Conservation (phyloP, 2,888 invertebrate species). For the Thymelicus lineola region DNA sequence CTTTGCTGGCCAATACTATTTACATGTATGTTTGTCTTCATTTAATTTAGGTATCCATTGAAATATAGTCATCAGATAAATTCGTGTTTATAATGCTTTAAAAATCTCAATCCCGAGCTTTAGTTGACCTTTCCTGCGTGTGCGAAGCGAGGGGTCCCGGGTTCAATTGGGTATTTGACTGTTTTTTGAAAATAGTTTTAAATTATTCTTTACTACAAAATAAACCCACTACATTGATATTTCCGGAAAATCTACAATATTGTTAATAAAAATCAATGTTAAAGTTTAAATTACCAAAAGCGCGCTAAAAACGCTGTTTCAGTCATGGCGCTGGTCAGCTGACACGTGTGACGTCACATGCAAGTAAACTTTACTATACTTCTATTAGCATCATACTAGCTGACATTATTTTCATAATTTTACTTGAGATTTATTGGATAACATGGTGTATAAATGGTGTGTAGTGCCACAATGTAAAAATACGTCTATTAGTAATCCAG, state of each 20-base stretch:
- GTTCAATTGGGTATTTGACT: no score
- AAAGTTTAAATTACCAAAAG: background rate
- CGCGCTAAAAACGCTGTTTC: background rate
- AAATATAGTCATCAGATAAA: no score
- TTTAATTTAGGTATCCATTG: no score
- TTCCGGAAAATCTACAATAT: background rate
- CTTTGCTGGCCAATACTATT: no score
- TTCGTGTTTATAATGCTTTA: no score
- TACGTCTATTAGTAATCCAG: conserved; percentile 29
- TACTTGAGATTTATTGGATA: background rate
- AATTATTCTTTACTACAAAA: background rate
- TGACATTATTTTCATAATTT: no score
- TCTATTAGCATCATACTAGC: no score
- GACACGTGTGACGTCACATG: background rate
- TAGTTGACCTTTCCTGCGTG: no score
- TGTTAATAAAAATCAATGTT: background rate
- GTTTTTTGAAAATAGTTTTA: no score
- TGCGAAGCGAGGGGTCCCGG: no score
- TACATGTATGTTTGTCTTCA: no score
- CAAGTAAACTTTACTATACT: background rate
- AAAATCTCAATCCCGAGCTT: no score
- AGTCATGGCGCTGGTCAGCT: background rate
- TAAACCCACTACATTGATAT: background rate
- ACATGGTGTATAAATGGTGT: conserved; percentile 22
- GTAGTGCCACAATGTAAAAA: conserved; percentile 30